A percentile compares a stretch with the other conserved stretches of the same genome.
phyloP scores from a whole-genome alignment of 2,888 invertebrate species.

The Therioaphis trifolii region DNA sequence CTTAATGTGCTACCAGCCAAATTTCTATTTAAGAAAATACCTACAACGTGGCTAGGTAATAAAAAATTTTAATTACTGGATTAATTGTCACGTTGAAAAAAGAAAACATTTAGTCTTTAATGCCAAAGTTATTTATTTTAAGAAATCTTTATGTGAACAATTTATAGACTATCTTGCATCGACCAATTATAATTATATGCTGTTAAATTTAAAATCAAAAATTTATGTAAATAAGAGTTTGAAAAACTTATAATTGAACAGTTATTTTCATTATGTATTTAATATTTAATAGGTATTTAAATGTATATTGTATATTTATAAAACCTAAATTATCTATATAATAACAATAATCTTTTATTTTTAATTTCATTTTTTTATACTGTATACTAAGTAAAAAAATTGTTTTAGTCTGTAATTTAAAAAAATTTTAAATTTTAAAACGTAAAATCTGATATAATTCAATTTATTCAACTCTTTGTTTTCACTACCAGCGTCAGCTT shows the following conservation, averaged over 20 bases:
- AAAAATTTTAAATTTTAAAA: too few relatives aligned
- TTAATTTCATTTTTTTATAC: too few relatives aligned
- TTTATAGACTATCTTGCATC: neutral
- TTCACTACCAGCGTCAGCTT: too few relatives aligned
- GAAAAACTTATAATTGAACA: neutral
- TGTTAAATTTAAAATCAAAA: neutral
- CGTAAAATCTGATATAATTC: too few relatives aligned
- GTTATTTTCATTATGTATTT: conserved; percentile 1
- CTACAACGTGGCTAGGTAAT: neutral
- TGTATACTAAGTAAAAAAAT: too few relatives aligned
- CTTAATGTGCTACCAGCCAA: neutral
- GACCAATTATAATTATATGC: neutral
- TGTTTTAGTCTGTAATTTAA: too few relatives aligned
- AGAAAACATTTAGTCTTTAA: neutral
- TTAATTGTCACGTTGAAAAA: neutral
- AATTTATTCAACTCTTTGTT: too few relatives aligned
- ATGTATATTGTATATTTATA: too few relatives aligned
- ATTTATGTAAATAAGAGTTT: conserved; percentile 7
- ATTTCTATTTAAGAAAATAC: neutral
- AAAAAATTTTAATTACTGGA: neutral
- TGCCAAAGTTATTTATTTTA: conserved; percentile 1
- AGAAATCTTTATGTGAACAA: conserved; percentile 4
- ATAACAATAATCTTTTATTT: too few relatives aligned
- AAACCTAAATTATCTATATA: too few relatives aligned
- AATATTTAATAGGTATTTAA: neutral